phyloP scores from a whole-genome alignment of 1,140 invertebrate species.

The Wiebesia pumilae region DNA sequence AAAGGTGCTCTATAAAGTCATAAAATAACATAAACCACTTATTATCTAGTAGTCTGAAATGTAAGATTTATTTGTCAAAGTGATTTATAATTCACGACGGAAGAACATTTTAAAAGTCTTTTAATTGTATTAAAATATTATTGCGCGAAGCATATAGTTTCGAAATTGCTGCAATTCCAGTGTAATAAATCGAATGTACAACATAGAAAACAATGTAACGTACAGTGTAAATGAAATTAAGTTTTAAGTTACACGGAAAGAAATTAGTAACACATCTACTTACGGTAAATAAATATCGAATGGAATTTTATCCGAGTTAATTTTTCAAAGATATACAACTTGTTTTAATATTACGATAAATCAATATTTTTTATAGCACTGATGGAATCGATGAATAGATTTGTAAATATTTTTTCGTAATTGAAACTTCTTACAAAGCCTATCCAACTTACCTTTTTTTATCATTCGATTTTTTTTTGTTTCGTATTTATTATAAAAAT shows the following conservation, averaged over 20 bases:
- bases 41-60: background rate
- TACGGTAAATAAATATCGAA: background rate
- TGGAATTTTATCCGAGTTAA: too few relatives aligned
- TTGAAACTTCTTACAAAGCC: too few relatives aligned
- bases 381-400: too few relatives aligned
- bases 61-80: background rate
- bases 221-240: background rate
- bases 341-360: too few relatives aligned
- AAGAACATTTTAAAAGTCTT: background rate
- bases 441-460: too few relatives aligned
- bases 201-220: background rate
- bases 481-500: too few relatives aligned
- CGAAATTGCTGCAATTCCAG: too few relatives aligned
- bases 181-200: background rate
- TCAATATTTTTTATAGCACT: too few relatives aligned
- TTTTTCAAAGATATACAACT: too few relatives aligned
- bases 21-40: background rate
- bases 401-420: too few relatives aligned
- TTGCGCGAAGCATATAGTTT: background rate
- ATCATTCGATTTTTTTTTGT: too few relatives aligned
- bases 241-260: background rate
- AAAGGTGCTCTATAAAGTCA: background rate
- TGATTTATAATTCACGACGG: background rate
- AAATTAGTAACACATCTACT: background rate
- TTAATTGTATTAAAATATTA: background rate